phyloP scores from a whole-genome alignment of 2,888 invertebrate genomes.

The Philonicus albiceps region DNA sequence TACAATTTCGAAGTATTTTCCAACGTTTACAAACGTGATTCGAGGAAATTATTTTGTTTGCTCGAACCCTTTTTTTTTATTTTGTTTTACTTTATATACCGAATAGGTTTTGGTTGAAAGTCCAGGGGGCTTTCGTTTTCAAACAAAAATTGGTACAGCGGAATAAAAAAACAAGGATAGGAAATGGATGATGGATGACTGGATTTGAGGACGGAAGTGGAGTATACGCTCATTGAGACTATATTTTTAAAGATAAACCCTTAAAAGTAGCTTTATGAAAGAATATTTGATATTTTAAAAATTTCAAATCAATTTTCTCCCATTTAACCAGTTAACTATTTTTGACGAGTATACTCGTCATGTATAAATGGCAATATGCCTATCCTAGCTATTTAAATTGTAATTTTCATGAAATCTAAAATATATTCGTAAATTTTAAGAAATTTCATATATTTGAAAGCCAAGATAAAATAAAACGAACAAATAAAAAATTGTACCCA shows the following conservation, averaged over 20 bases:
- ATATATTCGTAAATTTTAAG: too few species aligned
- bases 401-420: too few species aligned
- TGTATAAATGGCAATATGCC: too few species aligned
- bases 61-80: background rate
- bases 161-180: background rate
- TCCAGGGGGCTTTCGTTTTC: background rate
- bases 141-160: background rate
- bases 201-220: background rate
- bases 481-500: too few species aligned
- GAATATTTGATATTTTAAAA: too few species aligned
- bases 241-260: background rate
- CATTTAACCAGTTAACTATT: too few species aligned
- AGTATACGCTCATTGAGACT: background rate
- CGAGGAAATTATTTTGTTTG: background rate
- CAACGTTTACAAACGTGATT: background rate
- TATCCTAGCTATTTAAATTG: too few species aligned
- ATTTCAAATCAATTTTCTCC: too few species aligned
- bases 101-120: background rate
- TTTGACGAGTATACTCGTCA: too few species aligned
- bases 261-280: background rate
- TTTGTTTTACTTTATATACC: background rate
- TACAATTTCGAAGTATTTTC: background rate
- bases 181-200: background rate
- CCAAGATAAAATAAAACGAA: too few species aligned
- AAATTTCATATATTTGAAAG: too few species aligned